A percentile compares a stretch with the other conserved stretches of the same genome.
phyloP scores from a whole-genome alignment of 2,113 vertebrate species.

The Oreotrochilus melanogaster region DNA sequence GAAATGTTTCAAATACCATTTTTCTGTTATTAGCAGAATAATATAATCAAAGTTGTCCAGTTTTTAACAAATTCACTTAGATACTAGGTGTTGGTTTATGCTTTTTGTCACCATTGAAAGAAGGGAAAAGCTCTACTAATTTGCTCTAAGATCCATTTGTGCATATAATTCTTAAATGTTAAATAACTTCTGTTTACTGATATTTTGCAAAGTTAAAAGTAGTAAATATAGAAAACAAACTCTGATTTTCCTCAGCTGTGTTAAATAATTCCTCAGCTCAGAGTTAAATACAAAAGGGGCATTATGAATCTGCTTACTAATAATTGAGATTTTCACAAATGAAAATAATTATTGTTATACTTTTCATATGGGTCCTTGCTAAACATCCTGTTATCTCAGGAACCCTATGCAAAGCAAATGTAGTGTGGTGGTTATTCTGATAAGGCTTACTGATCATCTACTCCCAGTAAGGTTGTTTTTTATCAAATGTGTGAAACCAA shows the following conservation, averaged over 20 bases:
- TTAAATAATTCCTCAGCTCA: neutral
- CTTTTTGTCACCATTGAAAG: neutral
- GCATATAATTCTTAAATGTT: neutral
- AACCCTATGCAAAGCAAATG: neutral
- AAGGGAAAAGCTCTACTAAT: neutral
- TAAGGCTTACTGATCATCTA: neutral
- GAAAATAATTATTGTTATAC: constrained; percentile 7
- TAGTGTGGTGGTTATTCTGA: neutral
- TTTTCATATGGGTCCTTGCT: neutral
- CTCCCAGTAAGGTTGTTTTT: neutral
- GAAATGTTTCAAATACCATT: neutral
- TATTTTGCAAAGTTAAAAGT: neutral
- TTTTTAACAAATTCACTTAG: neutral
- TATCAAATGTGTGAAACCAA: neutral
- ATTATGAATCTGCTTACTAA: constrained; percentile 33
- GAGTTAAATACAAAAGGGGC: constrained; percentile 1
- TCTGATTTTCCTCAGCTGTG: neutral
- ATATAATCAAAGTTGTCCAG: neutral
- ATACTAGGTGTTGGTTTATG: neutral
- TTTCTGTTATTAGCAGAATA: neutral
- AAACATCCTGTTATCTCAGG: neutral
- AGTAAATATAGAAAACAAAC: neutral
- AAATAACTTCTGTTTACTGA: neutral
- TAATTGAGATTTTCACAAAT: constrained; percentile 24
- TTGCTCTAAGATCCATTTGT: neutral